Evolutionary conservation across 2,888 invertebrate genomes (phyloP).

Genomic region (Acleris cristana): DNA sequence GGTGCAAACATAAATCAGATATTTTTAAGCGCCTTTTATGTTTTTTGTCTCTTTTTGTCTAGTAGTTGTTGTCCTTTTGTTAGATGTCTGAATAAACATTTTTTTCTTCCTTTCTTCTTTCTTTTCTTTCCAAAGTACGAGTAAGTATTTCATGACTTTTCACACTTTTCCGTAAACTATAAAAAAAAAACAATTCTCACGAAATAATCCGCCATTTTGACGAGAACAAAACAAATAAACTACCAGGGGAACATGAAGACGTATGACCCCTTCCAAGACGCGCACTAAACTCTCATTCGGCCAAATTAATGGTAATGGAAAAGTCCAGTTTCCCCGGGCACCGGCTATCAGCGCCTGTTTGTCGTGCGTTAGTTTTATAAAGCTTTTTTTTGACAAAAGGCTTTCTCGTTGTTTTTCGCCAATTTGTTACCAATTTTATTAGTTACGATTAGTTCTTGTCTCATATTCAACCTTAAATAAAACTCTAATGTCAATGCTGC

Average conservation of each 20-base stretch:
- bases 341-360: slow-evolving; percentile 39
- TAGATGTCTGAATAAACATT: too few relatives aligned
- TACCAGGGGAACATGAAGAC: slow-evolving; percentile 52
- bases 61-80: too few relatives aligned
- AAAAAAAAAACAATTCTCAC: slow-evolving; percentile 1
- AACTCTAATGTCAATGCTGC: too few relatives aligned
- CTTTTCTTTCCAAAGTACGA: too few relatives aligned
- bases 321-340: slow-evolving; percentile 55
- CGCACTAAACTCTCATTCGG: slow-evolving; percentile 59
- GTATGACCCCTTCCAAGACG: slow-evolving; percentile 56
- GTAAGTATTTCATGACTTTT: neutral
- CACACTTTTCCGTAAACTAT: neutral
- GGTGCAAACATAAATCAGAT: too few relatives aligned
- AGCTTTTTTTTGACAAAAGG: slow-evolving; percentile 24
- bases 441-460: neutral
- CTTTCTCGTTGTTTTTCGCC: slow-evolving; percentile 20
- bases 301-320: slow-evolving; percentile 68
- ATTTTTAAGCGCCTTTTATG: too few relatives aligned
- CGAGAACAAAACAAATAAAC: slow-evolving; percentile 47
- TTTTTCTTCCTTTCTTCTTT: too few relatives aligned
- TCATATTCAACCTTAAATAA: neutral
- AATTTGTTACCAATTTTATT: slow-evolving; percentile 12
- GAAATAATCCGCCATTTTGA: slow-evolving; percentile 21
- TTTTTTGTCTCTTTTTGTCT: too few relatives aligned
- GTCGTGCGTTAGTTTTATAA: slow-evolving; percentile 31